Base-by-base conservation (phyloP, 1,140 invertebrate species). In the Melanaphis sacchari region DNA sequence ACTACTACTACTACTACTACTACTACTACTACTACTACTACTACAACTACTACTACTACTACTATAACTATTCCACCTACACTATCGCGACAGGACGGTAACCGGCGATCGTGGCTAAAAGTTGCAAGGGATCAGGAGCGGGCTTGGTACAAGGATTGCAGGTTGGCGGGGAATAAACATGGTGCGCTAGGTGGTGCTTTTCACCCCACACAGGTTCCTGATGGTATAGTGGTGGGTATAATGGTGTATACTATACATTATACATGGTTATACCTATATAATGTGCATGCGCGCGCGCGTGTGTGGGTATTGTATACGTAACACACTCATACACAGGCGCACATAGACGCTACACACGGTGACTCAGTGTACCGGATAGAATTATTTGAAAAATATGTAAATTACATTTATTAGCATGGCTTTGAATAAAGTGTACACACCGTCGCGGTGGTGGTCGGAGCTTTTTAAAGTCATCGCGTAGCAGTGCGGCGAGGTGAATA, bases 361-460 rank as follows among this genome's bases (percentile, higher is more conserved):
- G 43, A 49, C 46, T 94, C 94, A 95, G 41, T 88, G 84, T 89
- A 66, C 84, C 85, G 87, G 93, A 89, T 88, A 89, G 91, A 93
- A 93, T 93, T 93, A 93, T 93, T 93, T 85, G 91, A 93, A 93
- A 93, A 93, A 93, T 85, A 93, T 93, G 91, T 84, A 93, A 93
- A 93, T 93, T 84, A 93, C 49, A 84, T 93, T 93, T 93, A 93
- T 93, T 93, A 93, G 91, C 91, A 54, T 84, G 81, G 91, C 91
- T 93, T 93, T 93, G 81, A 93, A 93, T 52, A 85, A 54, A 93
- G 91, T 93, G 91, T 87, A 87, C 85, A 87, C 85, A 46, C 31
- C 85, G 85, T 87, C 41, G 43, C 85, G 85, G 43, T 87, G 41
- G 40, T n/a, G 40, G 90, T 87, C 26, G 90, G 90, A 91, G 90